Conservation (phyloP, 2,888 invertebrate species). For the Cosmia trapezina region DNA sequence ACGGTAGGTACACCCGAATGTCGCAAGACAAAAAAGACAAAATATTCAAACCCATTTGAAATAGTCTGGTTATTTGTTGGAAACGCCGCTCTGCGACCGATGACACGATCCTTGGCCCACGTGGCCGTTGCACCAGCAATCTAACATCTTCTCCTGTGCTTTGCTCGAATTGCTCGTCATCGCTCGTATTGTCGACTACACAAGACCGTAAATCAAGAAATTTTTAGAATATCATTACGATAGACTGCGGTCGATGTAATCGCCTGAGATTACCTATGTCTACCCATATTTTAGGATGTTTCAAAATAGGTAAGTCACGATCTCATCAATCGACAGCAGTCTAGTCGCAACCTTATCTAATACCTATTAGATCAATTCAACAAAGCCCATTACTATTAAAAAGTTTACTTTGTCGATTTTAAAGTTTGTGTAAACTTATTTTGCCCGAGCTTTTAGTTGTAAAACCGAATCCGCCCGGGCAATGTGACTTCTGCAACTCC, state of each 20-base stretch:
- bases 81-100: slow-evolving; percentile 20
- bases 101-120: slow-evolving; percentile 15
- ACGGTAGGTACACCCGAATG: not conserved
- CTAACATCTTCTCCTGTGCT: slow-evolving; percentile 21
- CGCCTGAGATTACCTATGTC: not conserved
- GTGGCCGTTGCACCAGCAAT: slow-evolving; percentile 22
- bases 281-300: not conserved
- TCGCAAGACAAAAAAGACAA: not conserved
- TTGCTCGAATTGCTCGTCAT: slow-evolving; percentile 35
- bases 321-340: not conserved
- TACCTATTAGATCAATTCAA: not conserved
- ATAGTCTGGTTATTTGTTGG: slow-evolving; percentile 12
- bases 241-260: not conserved
- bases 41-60: slow-evolving; percentile 29
- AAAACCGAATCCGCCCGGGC: no score
- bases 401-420: not conserved
- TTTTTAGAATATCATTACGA: not conserved
- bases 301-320: not conserved
- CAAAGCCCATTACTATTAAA: not conserved
- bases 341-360: not conserved
- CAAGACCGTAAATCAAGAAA: not conserved
- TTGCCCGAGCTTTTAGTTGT: not conserved
- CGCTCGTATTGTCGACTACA: slow-evolving; percentile 39
- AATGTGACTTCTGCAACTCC: not conserved
- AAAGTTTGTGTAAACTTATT: not conserved